Base-by-base conservation (phyloP, 2,888 invertebrate genomes). In the Cyaniris semiargus region DNA sequence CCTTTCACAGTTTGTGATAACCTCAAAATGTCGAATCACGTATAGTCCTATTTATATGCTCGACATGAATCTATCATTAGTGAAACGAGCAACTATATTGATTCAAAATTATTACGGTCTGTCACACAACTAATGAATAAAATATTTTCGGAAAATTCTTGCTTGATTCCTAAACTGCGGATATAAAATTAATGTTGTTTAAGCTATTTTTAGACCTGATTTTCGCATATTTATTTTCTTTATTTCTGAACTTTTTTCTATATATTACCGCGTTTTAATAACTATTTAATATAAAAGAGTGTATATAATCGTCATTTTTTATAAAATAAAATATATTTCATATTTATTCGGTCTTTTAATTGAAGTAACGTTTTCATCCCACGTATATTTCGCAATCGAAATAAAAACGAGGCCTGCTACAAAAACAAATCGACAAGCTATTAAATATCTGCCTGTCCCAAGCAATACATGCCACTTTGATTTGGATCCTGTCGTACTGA, bases 391-490 rank as follows among this genome's bases (percentile, higher is more conserved):
- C 15, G 27, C 66, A 27, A 31, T 66, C 66, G 27, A 66, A 66
- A 66, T 66, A 18, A 31, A 66, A 31, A 66, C 23, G 60, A 15
- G 5, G 60, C 60, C 13, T 66, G 60, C 60, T 66, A 66, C 66
- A 66, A 27, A 31, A 66, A 31, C 27, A 18, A 48, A 53, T 27
- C 74, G 27, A 53, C 27, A 74, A 74, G 74, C 74, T 74, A 74
- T 74, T 74, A 74, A 74, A 74, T 74, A 74, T 74, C 74, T 74
- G 53, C 53, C 74, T 27, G 15, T 48, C 44, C 72, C 74, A 53
- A n/a, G n/a, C n/a, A n/a, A 74, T 48, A 74, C 53, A 27, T 13
- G 72, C 53, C 53, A 48, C 27, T 74, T 74, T 53, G 74, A 74
- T 53, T 27, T 48, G 72, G 44, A 48, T 44, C 7, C 5, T 72